Conservation (phyloP, 2,113 vertebrate genomes). For the Danio rerio region GRCz12tu NC_133191.1:316501-317000, state of each 20-base stretch:
- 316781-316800: neutral
- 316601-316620: constrained; percentile 81
- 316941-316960: too few relatives aligned
- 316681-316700: too few relatives aligned
- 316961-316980: too few relatives aligned
- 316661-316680: constrained; percentile 92
- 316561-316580: too few relatives aligned
- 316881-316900: neutral
- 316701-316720: too few relatives aligned
- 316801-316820: constrained; percentile 97
- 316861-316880: constrained; percentile 89
- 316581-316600: too few relatives aligned
- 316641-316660: constrained; percentile 93
- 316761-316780: neutral
- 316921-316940: too few relatives aligned
- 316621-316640: constrained; percentile 93
- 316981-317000: too few relatives aligned
- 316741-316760: neutral
- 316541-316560: neutral
- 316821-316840: constrained; percentile 98
- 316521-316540: too few relatives aligned
- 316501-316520: too few relatives aligned
- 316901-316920: too few relatives aligned
- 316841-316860: constrained; percentile 98
- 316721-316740: too few relatives aligned